These are phyloP conservation scores for Drosophila algonquin DNA, from an alignment of 2,888 invertebrate species.

Conservation along the genomic window DNA sequence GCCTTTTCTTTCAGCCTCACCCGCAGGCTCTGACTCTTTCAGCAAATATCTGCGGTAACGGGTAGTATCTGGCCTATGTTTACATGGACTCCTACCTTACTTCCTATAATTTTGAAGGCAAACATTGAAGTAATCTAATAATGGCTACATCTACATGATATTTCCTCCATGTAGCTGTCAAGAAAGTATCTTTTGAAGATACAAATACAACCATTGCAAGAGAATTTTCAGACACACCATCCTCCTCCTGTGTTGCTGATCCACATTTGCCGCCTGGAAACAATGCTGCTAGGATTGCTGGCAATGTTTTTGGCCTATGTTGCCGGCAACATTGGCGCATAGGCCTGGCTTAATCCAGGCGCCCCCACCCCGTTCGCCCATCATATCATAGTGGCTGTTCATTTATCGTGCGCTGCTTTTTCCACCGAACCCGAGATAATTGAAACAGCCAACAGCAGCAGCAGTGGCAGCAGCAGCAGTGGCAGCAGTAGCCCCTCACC, in stretches of 20 bases:
- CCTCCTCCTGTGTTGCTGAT: background rate
- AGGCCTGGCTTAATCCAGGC: background rate
- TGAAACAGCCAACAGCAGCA: slow-evolving; percentile 10
- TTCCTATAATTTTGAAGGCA: no score
- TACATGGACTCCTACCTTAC: no score
- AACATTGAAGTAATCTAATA: no score
- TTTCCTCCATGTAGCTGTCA: background rate
- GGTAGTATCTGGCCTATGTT: no score
- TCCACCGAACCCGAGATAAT: background rate
- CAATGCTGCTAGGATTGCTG: slow-evolving; percentile 2
- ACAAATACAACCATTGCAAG: background rate
- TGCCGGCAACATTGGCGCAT: slow-evolving; percentile 13
- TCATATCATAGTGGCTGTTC: background rate
- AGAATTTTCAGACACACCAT: background rate
- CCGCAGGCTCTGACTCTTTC: no score
- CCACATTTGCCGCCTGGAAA: background rate
- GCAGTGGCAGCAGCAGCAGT: background rate
- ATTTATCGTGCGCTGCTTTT: slow-evolving; percentile 10
- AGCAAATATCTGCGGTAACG: no score
- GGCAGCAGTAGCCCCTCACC: background rate
- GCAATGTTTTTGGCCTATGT: background rate
- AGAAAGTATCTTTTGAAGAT: background rate
- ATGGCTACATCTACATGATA: background rate
- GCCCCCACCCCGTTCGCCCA: background rate
- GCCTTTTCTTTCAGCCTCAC: no score